These are phyloP conservation scores for Columba guinea DNA, from an alignment of 2,797 vertebrate genomes.

Conservation along the genomic window DNA sequence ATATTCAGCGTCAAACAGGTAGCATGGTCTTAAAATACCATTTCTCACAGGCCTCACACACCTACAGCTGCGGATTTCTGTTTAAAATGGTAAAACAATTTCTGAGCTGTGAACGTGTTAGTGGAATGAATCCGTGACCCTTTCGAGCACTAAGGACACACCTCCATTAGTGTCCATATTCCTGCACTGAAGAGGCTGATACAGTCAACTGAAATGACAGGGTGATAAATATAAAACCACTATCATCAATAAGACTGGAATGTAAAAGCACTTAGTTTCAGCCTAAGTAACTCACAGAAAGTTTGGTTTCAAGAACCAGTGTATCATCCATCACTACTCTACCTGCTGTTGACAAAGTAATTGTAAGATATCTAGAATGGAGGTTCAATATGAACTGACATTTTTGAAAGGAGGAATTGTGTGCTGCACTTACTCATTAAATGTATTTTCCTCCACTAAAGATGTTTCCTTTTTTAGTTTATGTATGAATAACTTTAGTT, in stretches of 20 bases:
- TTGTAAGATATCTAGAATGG: slow-evolving; percentile 85
- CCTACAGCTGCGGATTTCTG: slow-evolving; percentile 47
- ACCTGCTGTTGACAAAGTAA: slow-evolving; percentile 86
- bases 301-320: slow-evolving; percentile 85
- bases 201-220: slow-evolving; percentile 87
- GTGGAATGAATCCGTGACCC: slow-evolving; percentile 80
- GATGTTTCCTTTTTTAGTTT: slow-evolving; percentile 86
- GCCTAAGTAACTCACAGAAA: slow-evolving; percentile 86
- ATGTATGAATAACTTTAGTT: slow-evolving; percentile 85
- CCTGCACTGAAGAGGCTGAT: slow-evolving; percentile 79
- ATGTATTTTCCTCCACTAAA: slow-evolving; percentile 84
- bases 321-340: slow-evolving; percentile 84
- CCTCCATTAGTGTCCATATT: slow-evolving; percentile 88
- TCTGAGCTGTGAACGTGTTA: slow-evolving; percentile 72
- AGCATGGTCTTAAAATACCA: slow-evolving; percentile 75
- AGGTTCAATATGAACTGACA: slow-evolving; percentile 85
- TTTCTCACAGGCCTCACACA: slow-evolving; percentile 72
- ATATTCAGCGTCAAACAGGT: slow-evolving; percentile 71
- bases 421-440: slow-evolving; percentile 85
- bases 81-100: slow-evolving; percentile 73
- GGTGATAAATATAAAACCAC: slow-evolving; percentile 88
- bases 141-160: slow-evolving; percentile 79
- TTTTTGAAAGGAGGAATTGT: slow-evolving; percentile 88
- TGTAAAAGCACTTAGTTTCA: slow-evolving; percentile 91
- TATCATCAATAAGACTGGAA: slow-evolving; percentile 87